These are phyloP conservation scores for Whitmania pigra DNA, from an alignment of 1,140 invertebrate species.

Conservation along the genomic window DNA sequence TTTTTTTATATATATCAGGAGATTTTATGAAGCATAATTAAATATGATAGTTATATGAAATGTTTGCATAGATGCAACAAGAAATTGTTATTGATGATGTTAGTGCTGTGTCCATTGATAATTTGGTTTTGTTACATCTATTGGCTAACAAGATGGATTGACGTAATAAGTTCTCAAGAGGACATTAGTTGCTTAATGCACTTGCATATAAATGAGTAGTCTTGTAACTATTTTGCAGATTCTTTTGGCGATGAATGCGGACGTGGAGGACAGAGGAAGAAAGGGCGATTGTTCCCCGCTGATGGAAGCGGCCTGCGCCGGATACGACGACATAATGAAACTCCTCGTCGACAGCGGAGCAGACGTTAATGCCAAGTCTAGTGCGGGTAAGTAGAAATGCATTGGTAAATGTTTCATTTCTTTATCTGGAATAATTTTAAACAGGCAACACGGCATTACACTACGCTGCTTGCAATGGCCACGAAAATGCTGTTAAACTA, in stretches of 20 bases:
- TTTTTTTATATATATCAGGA: too few relatives aligned
- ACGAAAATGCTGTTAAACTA: constrained; percentile 73
- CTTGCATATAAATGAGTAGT: too few relatives aligned
- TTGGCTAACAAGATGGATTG: too few relatives aligned
- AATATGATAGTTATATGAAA: too few relatives aligned
- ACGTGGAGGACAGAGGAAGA: constrained; percentile 86
- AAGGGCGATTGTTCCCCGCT: constrained; percentile 91
- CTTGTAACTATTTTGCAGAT: constrained; percentile 48
- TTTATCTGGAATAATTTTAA: too few relatives aligned
- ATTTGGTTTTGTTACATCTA: too few relatives aligned
- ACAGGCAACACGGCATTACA: constrained; percentile 85
- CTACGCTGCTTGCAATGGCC: constrained; percentile 92
- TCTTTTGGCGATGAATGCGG: constrained; percentile 85
- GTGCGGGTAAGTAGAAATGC: constrained; percentile 55
- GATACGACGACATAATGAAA: constrained; percentile 92
- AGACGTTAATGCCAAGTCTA: constrained; percentile 94
- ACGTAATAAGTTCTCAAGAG: too few relatives aligned
- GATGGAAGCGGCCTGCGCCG: constrained; percentile 98
- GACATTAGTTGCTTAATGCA: too few relatives aligned
- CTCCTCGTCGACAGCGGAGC: constrained; percentile 94
- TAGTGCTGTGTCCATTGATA: too few relatives aligned
- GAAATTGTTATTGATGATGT: too few relatives aligned
- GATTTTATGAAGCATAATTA: too few relatives aligned
- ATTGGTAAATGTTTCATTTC: background rate
- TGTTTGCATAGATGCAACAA: too few relatives aligned